These are phyloP conservation scores for Heliconius ismenius DNA, from an alignment of 2,888 invertebrate species.

Conservation along the genomic window DNA sequence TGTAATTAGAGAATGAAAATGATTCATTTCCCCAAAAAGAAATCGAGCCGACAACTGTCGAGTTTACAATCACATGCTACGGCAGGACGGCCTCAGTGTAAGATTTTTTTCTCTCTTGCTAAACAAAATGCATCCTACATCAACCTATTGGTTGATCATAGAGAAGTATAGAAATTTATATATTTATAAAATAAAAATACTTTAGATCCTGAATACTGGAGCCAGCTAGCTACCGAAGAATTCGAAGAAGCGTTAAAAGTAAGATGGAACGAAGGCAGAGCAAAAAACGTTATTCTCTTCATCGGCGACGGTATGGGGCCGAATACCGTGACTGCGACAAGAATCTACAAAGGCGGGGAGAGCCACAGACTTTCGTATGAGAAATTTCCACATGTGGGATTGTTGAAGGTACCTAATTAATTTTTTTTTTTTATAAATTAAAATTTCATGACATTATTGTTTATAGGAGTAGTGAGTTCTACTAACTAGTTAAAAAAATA, in stretches of 20 bases:
- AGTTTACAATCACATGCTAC: too few species aligned
- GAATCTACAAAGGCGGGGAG: slow-evolving; percentile 90
- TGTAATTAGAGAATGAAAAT: too few species aligned
- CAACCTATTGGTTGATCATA: background rate
- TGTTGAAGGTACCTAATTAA: slow-evolving; percentile 86
- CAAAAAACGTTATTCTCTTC: slow-evolving; percentile 92
- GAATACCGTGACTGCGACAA: slow-evolving; percentile 90
- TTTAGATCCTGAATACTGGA: slow-evolving; percentile 75
- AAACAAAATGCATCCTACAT: background rate
- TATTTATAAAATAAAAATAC: background rate
- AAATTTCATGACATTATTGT: too few species aligned
- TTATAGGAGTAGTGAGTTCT: too few species aligned
- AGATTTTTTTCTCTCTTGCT: background rate
- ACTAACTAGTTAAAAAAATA: too few species aligned
- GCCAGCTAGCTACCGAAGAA: slow-evolving; percentile 72
- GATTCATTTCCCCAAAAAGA: too few species aligned
- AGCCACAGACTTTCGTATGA: slow-evolving; percentile 88
- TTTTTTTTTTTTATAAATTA: too few species aligned
- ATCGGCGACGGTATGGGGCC: slow-evolving; percentile 96
- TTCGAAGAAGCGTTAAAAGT: slow-evolving; percentile 81
- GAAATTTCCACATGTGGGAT: slow-evolving; percentile 89
- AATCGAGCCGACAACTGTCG: too few species aligned
- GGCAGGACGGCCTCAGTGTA: too few species aligned
- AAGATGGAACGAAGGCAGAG: slow-evolving; percentile 82
- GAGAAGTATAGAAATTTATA: too few species aligned